phyloP scores from a whole-genome alignment of 1,140 invertebrate genomes.

The Drosophila orosa region DNA sequence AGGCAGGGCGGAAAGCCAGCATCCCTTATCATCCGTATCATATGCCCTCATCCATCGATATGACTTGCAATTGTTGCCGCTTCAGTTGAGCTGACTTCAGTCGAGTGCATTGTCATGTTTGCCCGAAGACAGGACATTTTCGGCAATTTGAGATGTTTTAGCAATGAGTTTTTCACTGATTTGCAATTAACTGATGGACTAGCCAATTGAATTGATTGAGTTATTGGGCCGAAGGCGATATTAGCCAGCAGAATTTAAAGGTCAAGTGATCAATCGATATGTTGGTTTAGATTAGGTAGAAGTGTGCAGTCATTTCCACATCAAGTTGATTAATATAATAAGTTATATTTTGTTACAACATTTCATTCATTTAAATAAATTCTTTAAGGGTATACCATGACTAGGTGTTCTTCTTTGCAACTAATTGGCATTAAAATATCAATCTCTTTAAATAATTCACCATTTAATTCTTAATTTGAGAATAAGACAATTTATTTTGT shows the following conservation, averaged over 20 bases:
- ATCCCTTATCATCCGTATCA: conserved; percentile 24
- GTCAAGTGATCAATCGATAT: background rate
- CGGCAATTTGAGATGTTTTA: conserved; percentile 12
- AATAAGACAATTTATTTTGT: background rate
- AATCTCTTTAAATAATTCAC: too few relatives aligned
- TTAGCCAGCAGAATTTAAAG: background rate
- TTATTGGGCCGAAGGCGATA: background rate
- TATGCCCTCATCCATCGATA: conserved; percentile 5
- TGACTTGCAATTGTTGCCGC: conserved; percentile 48
- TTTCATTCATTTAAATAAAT: too few relatives aligned
- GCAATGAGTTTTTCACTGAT: conserved; percentile 16
- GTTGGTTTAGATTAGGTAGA: background rate
- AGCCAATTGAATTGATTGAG: conserved; percentile 20
- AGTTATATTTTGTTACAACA: too few relatives aligned
- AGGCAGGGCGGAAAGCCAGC: conserved; percentile 13
- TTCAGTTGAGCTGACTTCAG: conserved; percentile 17
- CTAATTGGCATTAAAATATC: background rate
- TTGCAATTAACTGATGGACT: conserved; percentile 35
- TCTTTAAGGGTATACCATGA: too few relatives aligned
- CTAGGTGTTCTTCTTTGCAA: background rate
- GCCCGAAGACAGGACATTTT: conserved; percentile 23
- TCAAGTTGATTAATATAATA: too few relatives aligned
- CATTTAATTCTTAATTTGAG: too few relatives aligned
- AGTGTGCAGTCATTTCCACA: too few relatives aligned
- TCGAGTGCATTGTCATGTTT: conserved; percentile 42